Base-by-base conservation (phyloP, 1,140 invertebrate genomes). In the Diorhabda elongata region DNA sequence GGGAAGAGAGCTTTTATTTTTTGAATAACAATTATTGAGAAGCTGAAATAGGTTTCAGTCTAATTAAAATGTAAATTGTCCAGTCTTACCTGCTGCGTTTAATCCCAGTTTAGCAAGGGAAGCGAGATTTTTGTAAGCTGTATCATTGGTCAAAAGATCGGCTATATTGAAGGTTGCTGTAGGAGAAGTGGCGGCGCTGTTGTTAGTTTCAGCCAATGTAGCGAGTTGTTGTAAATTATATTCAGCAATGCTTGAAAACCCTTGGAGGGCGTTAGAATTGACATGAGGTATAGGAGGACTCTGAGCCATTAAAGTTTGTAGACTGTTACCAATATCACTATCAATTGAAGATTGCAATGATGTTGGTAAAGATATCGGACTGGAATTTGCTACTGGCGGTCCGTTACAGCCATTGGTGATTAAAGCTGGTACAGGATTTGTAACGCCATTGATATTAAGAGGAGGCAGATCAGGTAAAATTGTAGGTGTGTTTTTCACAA, bases 71-170 rank as follows among this genome's bases (percentile, higher is more conserved):
- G 26, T 26, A 26, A 26, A 26, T 26, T 26, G 0, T 26, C 26
- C 26, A 26, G 26, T 26, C 73, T 73, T 71, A 77, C 76, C 75
- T 68, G 66, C 67, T 66, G 77, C 69, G 74, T 76, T 79, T 41
- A 81, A 71, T 75, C 92, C 92, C 52, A 96, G 84, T 82, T 96
- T 95, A 61, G 93, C 93, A 64, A 96, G 86, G 11, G 92, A 92
- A 78, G 95, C 92, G 64, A 95, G 84, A 83, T 95, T 96, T 78
- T 93, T 93, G 70, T 92, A 87, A 52, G 92, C 89, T 80, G 92
- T 91, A 78, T 93, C 91, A 44, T 91, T 91, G 66, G 87, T 86
- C 45, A 93, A 85, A 65, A 94, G 83, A 76, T 93, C 91, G 6
- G 88, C 89, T 68, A 92, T 78, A 67, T 87, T 91, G 69, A 92